A percentile compares a stretch with the other conserved stretches of the same genome.
Conservation (phyloP, 2,113 vertebrate genomes). For the Myiozetetes cayanensis region DNA sequence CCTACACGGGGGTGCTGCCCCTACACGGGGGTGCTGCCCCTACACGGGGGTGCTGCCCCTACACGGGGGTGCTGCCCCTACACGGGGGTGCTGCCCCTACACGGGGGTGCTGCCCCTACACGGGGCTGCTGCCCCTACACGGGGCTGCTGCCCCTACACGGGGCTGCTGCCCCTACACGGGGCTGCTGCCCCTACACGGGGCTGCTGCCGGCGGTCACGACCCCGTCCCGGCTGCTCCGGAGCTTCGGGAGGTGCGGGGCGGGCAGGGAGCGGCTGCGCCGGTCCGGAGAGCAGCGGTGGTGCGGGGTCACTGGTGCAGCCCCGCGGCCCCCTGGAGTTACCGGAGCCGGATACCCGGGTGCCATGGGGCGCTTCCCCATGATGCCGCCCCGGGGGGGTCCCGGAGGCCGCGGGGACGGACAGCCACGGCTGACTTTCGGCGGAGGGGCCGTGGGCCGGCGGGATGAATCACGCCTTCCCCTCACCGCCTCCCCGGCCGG, state of each 20-base stretch:
- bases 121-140: no score
- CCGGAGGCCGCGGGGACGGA: not conserved
- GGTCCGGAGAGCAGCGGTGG: not conserved
- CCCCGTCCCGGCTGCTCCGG: not conserved
- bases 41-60: not conserved
- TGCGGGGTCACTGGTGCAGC: not conserved
- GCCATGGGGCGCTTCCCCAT: not conserved
- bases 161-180: not conserved
- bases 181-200: not conserved
- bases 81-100: not conserved
- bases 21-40: not conserved
- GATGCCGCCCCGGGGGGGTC: not conserved
- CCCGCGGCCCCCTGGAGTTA: not conserved
- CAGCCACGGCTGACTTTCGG: not conserved
- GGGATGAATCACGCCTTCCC: constrained; percentile 44
- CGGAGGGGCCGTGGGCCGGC: not conserved
- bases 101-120: no score
- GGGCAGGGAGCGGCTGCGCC: not conserved
- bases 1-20: not conserved
- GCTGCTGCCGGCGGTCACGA: not conserved
- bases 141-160: not conserved
- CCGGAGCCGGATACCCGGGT: not conserved
- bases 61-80: not conserved
- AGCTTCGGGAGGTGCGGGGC: no score
- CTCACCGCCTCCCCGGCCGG: not conserved